Percentiles rank a stretch among this genome's conserved stretches.
These are phyloP conservation scores for Hydropotes inermis DNA, from an alignment of 2,113 vertebrate species.

Conservation along the genomic window DNA sequence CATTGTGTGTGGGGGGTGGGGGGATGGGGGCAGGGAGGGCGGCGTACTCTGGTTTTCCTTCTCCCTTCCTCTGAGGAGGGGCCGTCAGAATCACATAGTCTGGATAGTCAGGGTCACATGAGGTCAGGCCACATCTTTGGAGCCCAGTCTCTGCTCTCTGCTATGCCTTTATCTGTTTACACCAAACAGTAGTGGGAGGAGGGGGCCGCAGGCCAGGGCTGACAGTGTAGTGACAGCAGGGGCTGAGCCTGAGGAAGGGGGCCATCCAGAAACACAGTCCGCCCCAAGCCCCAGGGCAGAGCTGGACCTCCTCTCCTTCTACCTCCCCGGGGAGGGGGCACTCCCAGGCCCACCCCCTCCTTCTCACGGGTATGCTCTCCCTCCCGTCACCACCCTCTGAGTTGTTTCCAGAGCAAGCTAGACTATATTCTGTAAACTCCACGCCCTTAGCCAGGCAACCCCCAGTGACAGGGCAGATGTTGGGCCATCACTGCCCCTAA, in stretches of 20 bases:
- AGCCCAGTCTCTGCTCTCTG: not conserved
- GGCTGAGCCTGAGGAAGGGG: not conserved
- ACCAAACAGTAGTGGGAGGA: not conserved
- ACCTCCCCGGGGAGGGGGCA: not conserved
- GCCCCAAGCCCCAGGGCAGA: not conserved
- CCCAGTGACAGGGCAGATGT: not conserved
- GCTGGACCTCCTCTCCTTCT: not conserved
- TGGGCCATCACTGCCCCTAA: not conserved
- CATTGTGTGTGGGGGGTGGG: not conserved
- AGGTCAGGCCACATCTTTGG: not conserved
- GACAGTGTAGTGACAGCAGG: not conserved
- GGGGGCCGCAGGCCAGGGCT: not conserved
- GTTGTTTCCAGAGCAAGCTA: slow-evolving; percentile 29
- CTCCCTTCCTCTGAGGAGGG: not conserved
- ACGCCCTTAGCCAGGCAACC: not conserved
- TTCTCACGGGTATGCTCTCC: not conserved
- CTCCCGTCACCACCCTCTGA: not conserved
- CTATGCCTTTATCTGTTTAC: not conserved
- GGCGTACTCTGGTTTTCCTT: not conserved
- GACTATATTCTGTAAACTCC: slow-evolving; percentile 35
- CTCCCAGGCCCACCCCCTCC: not conserved
- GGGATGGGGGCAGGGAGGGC: rapidly evolving
- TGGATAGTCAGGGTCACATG: not conserved
- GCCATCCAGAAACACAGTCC: not conserved
- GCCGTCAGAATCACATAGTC: not conserved